These are phyloP conservation scores for Trichomycterus rosablanca DNA, from an alignment of 2,113 vertebrate species.

Conservation along the genomic window DNA sequence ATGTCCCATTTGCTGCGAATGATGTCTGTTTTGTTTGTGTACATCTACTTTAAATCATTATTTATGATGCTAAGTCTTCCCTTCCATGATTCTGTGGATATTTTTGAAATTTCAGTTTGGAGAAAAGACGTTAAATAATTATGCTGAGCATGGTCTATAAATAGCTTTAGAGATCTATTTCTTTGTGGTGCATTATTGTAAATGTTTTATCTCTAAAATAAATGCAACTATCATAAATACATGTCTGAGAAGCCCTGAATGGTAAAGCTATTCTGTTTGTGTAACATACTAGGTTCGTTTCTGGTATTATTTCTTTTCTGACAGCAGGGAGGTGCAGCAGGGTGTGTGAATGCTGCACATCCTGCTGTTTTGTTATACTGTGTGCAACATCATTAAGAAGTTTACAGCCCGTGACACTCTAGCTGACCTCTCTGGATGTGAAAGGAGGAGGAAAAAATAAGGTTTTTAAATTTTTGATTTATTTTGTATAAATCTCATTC, in stretches of 20 bases:
- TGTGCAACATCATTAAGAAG: no score
- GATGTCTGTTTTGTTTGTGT: constrained; percentile 4
- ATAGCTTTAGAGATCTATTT: constrained; percentile 28
- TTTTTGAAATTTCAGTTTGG: constrained; percentile 31
- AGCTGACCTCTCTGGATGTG: no score
- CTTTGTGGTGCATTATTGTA: constrained; percentile 51
- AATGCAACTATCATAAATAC: constrained; percentile 47
- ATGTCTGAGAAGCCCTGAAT: not conserved
- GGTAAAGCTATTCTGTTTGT: no score
- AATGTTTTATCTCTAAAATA: constrained; percentile 59
- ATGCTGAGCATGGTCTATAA: constrained; percentile 36
- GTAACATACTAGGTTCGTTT: no score
- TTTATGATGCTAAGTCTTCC: constrained; percentile 37
- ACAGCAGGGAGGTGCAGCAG: not conserved
- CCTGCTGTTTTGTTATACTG: no score
- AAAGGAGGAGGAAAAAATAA: no score
- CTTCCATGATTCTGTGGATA: constrained; percentile 22
- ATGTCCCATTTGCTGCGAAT: constrained; percentile 48
- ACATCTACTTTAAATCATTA: constrained; percentile 9
- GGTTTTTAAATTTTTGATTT: no score
- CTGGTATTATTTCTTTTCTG: no score
- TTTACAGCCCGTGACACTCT: no score
- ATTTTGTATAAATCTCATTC: no score
- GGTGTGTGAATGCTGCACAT: no score
- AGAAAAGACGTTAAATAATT: constrained; percentile 29